Conservation (phyloP, 1,140 invertebrate species). For the Drosophila nasuta region DNA sequence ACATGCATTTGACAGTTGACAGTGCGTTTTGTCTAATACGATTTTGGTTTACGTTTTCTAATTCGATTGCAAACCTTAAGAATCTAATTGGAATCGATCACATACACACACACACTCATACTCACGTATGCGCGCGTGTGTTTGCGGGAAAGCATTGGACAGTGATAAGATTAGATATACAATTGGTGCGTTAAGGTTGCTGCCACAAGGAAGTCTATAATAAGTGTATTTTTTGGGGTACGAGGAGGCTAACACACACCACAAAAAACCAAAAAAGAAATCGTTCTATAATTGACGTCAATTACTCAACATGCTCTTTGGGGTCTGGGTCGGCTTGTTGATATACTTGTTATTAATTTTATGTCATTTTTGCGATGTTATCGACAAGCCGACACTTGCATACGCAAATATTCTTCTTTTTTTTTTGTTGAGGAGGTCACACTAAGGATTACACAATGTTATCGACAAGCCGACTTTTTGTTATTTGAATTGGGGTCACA, state of each 20-base stretch:
- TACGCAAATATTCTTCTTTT: no score
- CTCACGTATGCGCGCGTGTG: conserved; percentile 19
- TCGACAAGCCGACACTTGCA: background rate
- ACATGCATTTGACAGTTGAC: conserved; percentile 3
- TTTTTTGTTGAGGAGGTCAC: no score
- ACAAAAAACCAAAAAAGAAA: conserved; percentile 3
- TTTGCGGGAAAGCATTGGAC: conserved; percentile 37
- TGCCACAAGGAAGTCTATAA: conserved; percentile 36
- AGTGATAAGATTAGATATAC: conserved; percentile 50
- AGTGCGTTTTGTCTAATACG: background rate
- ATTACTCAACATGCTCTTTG: conserved; percentile 34
- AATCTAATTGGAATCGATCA: conserved; percentile 73
- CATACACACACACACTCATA: conserved; percentile 23
- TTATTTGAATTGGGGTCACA: background rate
- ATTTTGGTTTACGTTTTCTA: conserved; percentile 8
- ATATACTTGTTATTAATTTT: background rate
- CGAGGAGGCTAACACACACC: conserved; percentile 15
- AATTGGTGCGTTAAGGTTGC: conserved; percentile 38
- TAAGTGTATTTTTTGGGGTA: conserved; percentile 3
- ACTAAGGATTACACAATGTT: background rate
- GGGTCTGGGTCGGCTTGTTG: conserved; percentile 7
- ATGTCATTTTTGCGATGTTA: background rate
- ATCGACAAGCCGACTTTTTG: background rate
- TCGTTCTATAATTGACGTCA: conserved; percentile 38
- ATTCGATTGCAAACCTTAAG: conserved; percentile 38